Evolutionary conservation across 2,113 vertebrate genomes (phyloP), one percentile per base, ranked within the genome.

Genomic region (Xenopus borealis): DNA sequence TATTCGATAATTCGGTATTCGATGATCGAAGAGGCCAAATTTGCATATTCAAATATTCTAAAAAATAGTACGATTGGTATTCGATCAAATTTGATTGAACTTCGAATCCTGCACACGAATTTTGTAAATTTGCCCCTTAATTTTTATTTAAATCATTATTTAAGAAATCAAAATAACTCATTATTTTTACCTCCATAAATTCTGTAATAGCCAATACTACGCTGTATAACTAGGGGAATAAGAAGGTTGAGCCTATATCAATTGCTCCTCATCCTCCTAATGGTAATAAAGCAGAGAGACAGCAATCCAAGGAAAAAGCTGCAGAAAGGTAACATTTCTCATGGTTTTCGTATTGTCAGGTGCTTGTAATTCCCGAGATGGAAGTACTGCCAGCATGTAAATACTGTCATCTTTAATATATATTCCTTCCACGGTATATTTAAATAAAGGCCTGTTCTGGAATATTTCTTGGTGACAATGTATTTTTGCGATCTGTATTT

Each of bases 241-340:
- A n/a, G n/a, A 0, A 12, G 61, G n/a, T 59, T 0, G 0, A 71
- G n/a, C 0, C 44, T 1, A 4, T 57, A 10, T 63, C 78, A 13
- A 30, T 40, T 0, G 1, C 47, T 1, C 23, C 53, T n/a, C 80
- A 66, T 0, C 14, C 69, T 7, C 27, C 72, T 10, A 64, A 33
- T 0, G 0, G 81, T 57, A 69, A 46, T 0, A 18, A 79, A 23
- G 62, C 3, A 0, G 20, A 75, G 9, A 63, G 78, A 44, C 66
- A 65, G 57, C 59, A 44, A 66, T 27, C 81, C 0, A 72, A 82
- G 78, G 80, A 84, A 19, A 80, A 19, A 7, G 78, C 67, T 0
- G 70, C 17, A 17, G 71, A 75, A 46, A 88, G 85, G 88, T 89
- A 85, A 18, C 0, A 0, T n/a, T 62, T 16, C 50, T 7, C 20